These are phyloP conservation scores for Rhombomys opimus DNA, from an alignment of 2,113 vertebrate species.

Conservation along the genomic window DNA sequence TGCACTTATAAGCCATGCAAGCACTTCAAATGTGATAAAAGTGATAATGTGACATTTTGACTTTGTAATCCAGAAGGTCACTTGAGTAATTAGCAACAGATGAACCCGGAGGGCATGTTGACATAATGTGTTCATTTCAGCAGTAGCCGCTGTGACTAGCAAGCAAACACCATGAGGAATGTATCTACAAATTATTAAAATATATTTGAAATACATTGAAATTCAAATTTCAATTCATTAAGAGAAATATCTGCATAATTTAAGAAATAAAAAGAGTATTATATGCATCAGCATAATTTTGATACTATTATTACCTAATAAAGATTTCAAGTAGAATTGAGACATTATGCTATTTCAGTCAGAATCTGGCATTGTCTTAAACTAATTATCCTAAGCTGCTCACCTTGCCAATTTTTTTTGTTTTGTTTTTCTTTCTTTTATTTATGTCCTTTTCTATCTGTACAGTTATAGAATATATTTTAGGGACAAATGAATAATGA, in stretches of 20 bases:
- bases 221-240: no score
- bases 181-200: conserved; percentile 42
- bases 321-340: not conserved
- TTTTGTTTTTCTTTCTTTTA: no score
- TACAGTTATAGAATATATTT: not conserved
- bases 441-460: not conserved
- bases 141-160: conserved; percentile 14
- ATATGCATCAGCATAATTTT: not conserved
- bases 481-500: not conserved
- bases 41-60: conserved; percentile 68
- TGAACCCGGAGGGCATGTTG: conserved; percentile 53
- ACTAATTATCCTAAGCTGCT: not conserved
- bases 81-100: conserved; percentile 69
- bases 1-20: conserved; percentile 1
- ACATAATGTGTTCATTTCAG: conserved; percentile 39
- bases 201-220: not conserved
- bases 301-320: not conserved
- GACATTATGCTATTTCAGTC: not conserved
- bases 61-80: conserved; percentile 64
- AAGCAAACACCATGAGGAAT: not conserved
- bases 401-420: not conserved
- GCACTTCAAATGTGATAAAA: conserved; percentile 49
- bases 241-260: not conserved
- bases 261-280: not conserved
- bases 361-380: not conserved